Conservation (phyloP, 2,797 vertebrate species). For the Rhynchotus rufescens region DNA sequence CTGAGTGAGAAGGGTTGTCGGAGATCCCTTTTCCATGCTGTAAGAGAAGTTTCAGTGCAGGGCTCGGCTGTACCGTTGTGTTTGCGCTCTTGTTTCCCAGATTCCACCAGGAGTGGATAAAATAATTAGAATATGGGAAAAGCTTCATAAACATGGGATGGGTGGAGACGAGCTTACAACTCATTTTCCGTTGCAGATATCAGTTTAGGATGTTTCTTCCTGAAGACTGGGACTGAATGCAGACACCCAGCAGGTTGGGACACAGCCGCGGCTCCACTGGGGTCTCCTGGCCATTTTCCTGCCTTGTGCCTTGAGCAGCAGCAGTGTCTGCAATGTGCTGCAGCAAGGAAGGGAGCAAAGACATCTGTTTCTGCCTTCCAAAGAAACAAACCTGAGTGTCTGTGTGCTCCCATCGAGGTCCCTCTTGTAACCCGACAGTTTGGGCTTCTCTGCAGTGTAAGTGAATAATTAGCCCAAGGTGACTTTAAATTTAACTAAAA, state of each 20-base stretch:
- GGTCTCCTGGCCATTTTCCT: background rate
- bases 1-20: too few species aligned
- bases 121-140: conserved; percentile 48
- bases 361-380: background rate
- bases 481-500: conserved; percentile 5
- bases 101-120: conserved; percentile 60
- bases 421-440: background rate
- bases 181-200: conserved; percentile 51
- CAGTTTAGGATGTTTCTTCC: background rate
- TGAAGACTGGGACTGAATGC: background rate
- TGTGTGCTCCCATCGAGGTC: background rate
- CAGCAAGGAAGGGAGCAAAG: background rate
- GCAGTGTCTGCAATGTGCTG: background rate
- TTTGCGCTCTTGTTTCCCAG: conserved; percentile 63
- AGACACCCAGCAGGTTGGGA: too few species aligned
- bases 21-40: too few species aligned
- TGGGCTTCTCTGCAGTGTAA: background rate
- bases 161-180: background rate
- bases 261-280: too few species aligned
- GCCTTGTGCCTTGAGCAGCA: background rate
- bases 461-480: conserved; percentile 9
- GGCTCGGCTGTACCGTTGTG: conserved; percentile 17
- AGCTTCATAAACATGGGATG: conserved; percentile 44
- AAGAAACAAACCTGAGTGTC: background rate
- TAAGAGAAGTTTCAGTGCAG: background rate